Base-by-base conservation (phyloP, 2,888 invertebrate species). In the Noctua pronuba region DNA sequence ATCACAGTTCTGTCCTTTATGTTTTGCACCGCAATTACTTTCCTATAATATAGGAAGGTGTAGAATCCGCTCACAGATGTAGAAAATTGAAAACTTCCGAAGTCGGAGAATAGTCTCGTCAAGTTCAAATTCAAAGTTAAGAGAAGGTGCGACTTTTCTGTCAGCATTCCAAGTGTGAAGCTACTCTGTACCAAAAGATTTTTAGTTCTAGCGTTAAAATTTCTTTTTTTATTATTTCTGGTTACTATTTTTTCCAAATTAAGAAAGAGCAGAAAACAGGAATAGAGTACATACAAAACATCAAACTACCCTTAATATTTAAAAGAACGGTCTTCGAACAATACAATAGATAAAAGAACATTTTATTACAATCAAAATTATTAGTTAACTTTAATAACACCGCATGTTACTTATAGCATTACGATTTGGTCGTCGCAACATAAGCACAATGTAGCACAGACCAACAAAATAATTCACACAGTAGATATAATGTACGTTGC, bases 1-100 rank as follows among this genome's bases (percentile, higher is more conserved):
- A 95, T 95, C 95, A 95, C 95, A 95, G 94, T 89, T 92, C 87
- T 86, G 89, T 91, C 84, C 88, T 71, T 88, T 87, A 89, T 88
- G 90, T 90, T 89, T 90, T 90, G 91, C 91, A 92, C 91, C 90
- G 86, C 84, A 88, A 88, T 87, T 88, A 80, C 68, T 66, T 85
- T 85, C 89, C 90, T 90, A 88, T 86, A 84, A 85, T 83, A 82
- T 87, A 90, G 88, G 85, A 84, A 89, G 80, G 73, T 86, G 86
- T 84, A 88, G 83, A 88, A 77, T 87, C 80, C 85, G 82, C 83
- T 73, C 84, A 84, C 65, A 78, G 81, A 75, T 79, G 49, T 73
- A 73, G 83, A 83, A 80, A 72, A 69, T 78, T 62, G 65, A 73
- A 77, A 85, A 82, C 44, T 66, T 65, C 31, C 72, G 64, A 82